phyloP scores from a whole-genome alignment of 2,888 invertebrate genomes.

The Dryobota labecula region DNA sequence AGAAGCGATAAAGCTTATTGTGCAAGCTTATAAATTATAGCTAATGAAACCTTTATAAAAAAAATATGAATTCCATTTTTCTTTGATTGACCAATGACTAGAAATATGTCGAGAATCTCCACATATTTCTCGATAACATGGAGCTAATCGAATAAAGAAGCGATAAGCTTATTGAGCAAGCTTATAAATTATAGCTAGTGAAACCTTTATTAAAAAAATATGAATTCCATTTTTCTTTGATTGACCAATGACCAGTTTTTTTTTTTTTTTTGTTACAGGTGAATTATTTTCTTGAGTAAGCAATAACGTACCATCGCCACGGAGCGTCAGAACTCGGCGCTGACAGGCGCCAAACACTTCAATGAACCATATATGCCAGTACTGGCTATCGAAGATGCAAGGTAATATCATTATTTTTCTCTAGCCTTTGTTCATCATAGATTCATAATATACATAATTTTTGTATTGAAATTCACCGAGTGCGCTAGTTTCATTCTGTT shows the following conservation, averaged over 20 bases:
- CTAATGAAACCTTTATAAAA: not conserved
- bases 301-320: constrained; percentile 82
- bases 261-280: constrained; percentile 65
- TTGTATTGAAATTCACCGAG: constrained; percentile 2
- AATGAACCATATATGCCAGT: constrained; percentile 93
- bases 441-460: not conserved
- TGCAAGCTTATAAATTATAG: no score
- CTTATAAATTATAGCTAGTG: no score
- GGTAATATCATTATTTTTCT: constrained; percentile 81
- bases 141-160: no score
- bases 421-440: not conserved
- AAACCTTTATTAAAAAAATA: no score
- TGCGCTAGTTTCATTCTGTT: constrained; percentile 8
- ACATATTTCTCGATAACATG: no score
- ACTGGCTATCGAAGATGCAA: constrained; percentile 92
- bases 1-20: not conserved
- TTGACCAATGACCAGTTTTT: not conserved
- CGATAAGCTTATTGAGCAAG: no score
- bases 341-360: constrained; percentile 89
- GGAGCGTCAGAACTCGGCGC: constrained; percentile 90
- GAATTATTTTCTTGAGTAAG: constrained; percentile 53
- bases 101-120: no score
- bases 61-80: not conserved
- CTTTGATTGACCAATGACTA: not conserved
- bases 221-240: no score